A percentile compares a stretch with the other conserved stretches of the same genome.
Conservation (phyloP, 2,113 vertebrate genomes). For the Machaerirhynchus nigripectus region DNA sequence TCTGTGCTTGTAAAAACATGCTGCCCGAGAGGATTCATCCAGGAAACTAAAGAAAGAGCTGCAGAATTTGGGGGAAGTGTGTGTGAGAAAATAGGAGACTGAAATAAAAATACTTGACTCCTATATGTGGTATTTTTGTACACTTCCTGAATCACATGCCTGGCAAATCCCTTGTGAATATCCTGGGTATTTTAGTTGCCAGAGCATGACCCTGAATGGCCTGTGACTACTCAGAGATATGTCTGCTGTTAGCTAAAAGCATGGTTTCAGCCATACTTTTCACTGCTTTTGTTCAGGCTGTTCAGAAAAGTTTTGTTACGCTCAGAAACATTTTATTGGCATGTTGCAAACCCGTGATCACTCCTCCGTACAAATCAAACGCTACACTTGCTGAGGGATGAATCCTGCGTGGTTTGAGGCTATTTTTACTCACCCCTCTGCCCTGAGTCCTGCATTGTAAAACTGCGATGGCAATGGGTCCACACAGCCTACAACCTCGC, state of each 20-base stretch:
- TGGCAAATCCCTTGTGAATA: not conserved
- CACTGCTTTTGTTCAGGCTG: not conserved
- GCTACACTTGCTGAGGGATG: not conserved
- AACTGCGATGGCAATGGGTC: not conserved
- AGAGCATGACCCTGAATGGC: not conserved
- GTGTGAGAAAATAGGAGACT: not conserved
- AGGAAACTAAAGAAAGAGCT: conserved; percentile 41
- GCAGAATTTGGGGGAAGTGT: not conserved
- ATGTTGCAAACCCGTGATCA: not conserved
- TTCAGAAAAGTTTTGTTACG: not conserved
- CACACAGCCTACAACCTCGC: not conserved
- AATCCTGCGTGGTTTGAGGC: not conserved
- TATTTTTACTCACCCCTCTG: not conserved
- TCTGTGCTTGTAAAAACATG: conserved; percentile 35
- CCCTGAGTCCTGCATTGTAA: not conserved
- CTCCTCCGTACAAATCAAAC: not conserved
- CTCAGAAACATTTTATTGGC: not conserved
- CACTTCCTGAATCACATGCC: not conserved
- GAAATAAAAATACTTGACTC: conserved; percentile 18
- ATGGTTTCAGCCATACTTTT: not conserved
- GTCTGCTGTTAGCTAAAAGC: not conserved
- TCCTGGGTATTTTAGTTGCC: not conserved
- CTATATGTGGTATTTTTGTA: not conserved
- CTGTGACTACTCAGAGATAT: not conserved
- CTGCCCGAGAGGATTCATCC: not conserved